Evolutionary conservation across 2,888 invertebrate species (phyloP).

Genomic region (Lumbricus terrestris): DNA sequence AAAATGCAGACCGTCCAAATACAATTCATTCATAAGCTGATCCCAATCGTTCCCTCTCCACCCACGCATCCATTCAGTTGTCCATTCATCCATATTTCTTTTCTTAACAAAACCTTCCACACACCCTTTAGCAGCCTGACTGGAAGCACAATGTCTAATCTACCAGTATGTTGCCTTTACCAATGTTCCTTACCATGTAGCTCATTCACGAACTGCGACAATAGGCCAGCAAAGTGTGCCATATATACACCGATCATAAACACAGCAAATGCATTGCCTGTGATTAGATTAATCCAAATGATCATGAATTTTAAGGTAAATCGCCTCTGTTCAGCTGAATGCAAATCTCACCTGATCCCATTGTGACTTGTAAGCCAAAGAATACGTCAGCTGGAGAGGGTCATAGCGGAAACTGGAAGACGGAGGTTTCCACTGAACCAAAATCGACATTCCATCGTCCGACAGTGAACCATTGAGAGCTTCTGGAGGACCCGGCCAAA

Average conservation of each 20-base stretch:
- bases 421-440: background rate
- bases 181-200: background rate
- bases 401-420: background rate
- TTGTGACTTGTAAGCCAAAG: background rate
- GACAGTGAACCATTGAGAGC: background rate
- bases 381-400: background rate
- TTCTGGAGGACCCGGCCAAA: background rate
- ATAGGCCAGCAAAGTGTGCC: background rate
- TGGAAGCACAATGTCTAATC: background rate
- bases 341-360: slow-evolving; percentile 1
- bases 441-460: background rate
- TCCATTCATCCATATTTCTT: background rate
- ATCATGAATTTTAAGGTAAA: too few species aligned
- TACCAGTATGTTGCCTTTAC: background rate
- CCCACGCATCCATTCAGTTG: background rate
- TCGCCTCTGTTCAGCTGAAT: too few species aligned
- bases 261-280: background rate
- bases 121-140: background rate
- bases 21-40: too few species aligned
- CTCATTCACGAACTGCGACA: background rate
- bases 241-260: background rate
- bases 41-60: too few species aligned
- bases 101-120: background rate
- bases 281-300: background rate
- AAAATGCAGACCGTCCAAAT: too few species aligned